phyloP scores from a whole-genome alignment of 1,140 invertebrate genomes.

The Calycopis cecrops region DNA sequence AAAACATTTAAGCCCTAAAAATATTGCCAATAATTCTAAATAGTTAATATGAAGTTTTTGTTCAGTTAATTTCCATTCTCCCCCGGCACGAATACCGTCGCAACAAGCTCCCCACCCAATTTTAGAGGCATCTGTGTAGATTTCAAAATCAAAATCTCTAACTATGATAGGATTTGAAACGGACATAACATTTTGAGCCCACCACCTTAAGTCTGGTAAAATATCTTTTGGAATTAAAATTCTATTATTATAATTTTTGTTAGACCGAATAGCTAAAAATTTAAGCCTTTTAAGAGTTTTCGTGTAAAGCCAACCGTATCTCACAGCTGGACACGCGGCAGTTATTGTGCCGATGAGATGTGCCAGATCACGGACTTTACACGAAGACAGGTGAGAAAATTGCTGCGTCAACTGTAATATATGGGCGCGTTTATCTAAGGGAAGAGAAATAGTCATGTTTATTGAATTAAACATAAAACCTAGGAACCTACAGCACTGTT shows the following conservation, averaged over 20 bases:
- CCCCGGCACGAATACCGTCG: not conserved
- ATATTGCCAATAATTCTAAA: constrained; percentile 6
- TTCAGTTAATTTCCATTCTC: constrained; percentile 8
- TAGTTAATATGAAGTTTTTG: constrained; percentile 3
- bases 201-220: not conserved
- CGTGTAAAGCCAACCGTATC: no score
- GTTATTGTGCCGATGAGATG: no score
- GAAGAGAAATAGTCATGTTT: constrained; percentile 14
- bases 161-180: not conserved
- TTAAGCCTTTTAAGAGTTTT: no score
- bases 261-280: no score
- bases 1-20: not conserved
- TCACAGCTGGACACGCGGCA: no score
- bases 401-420: not conserved
- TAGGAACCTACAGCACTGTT: constrained; percentile 20
- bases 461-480: constrained; percentile 27
- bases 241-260: not conserved
- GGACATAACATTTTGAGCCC: not conserved
- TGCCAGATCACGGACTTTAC: no score
- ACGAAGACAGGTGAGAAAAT: not conserved
- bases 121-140: not conserved
- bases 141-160: not conserved
- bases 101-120: not conserved
- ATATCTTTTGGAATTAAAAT: not conserved
- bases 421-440: constrained; percentile 10